Base-by-base conservation (phyloP, 2,797 vertebrate genomes). In the Coccyzus lansbergi region DNA sequence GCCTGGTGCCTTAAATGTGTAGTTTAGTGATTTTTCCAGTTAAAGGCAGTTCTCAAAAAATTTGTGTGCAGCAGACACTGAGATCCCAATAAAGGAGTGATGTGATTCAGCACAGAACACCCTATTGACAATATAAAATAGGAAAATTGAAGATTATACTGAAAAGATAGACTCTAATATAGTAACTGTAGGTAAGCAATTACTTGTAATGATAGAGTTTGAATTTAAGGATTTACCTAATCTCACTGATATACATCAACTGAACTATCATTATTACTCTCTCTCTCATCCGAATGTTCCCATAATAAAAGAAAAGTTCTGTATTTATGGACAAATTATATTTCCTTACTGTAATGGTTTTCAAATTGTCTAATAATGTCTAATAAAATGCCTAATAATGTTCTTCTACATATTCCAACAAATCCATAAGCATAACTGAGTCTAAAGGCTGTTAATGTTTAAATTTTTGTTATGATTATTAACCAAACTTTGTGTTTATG, bases 321-420 rank as follows among this genome's bases (percentile, higher is more conserved):
- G 6, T 77, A 48, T 52, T 51, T 68, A 58, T 6, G 10, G 5
- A 36, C 9, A 56, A 72, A 83, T 36, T n/a, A 17, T 18, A 8
- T 59, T 74, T 38, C 28, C 28, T 63, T 83, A 33, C 9, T 68
- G 9, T 19, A 67, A 42, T 15, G 8, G 1, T 40, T 64, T 74
- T 36, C 5, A 82, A 79, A 72, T 51, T 51, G n/a, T n/a, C n/a
- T n/a, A n/a, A n/a, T n/a, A n/a, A n/a, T n/a, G n/a, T n/a, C n/a
- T n/a, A n/a, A n/a, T n/a, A n/a, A n/a, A n/a, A n/a, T 4, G 0
- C 38, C 31, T 22, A 31, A 6, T 48, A 44, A 59, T 28, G 18
- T 26, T 40, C 5, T 56, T 56, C 24, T 86, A 8, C 25, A 34
- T 77, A 80, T 74, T 86, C 38, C 12, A 3, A 56, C 69, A 58